Percentiles rank a stretch among this genome's conserved stretches.
Conservation (phyloP, 2,888 invertebrate species). For the Andrena bicolor region DNA sequence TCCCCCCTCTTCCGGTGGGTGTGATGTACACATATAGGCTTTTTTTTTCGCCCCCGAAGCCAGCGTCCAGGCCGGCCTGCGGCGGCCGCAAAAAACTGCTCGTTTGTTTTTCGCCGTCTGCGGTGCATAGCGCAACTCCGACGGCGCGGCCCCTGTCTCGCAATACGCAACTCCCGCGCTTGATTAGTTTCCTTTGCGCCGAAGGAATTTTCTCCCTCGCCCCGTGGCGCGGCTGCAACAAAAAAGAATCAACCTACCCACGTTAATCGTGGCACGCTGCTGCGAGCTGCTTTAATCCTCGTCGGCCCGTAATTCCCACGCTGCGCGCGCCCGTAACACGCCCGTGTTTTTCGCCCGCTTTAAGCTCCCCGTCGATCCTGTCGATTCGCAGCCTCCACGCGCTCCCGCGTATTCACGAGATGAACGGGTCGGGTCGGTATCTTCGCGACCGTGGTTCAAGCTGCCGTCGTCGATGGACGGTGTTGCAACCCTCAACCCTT, state of each 20-base stretch:
- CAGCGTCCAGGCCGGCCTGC: constrained; percentile 23
- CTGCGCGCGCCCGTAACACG: background rate
- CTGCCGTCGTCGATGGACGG: too few relatives aligned
- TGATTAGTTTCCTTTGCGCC: constrained; percentile 70
- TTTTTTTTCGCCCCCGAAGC: constrained; percentile 45
- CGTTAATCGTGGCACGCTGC: constrained; percentile 46
- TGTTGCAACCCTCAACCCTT: too few relatives aligned
- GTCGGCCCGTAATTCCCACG: constrained; percentile 7
- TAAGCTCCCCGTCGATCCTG: constrained; percentile 3
- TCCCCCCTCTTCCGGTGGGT: background rate
- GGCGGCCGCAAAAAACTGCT: constrained; percentile 56
- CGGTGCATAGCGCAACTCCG: constrained; percentile 57
- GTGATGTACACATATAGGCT: constrained; percentile 42
- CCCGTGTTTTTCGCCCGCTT: constrained; percentile 3
- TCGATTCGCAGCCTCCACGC: background rate
- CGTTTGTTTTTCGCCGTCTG: constrained; percentile 68
- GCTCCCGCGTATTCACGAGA: background rate
- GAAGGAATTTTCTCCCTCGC: constrained; percentile 45
- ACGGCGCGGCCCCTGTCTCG: constrained; percentile 34
- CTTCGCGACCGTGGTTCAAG: too few relatives aligned
- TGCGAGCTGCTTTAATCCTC: constrained; percentile 29
- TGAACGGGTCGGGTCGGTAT: too few relatives aligned
- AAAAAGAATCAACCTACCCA: constrained; percentile 22
- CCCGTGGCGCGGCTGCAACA: background rate
- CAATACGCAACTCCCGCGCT: constrained; percentile 61